These are phyloP conservation scores for Andrena praecox DNA, from an alignment of 2,888 invertebrate species.

Conservation along the genomic window DNA sequence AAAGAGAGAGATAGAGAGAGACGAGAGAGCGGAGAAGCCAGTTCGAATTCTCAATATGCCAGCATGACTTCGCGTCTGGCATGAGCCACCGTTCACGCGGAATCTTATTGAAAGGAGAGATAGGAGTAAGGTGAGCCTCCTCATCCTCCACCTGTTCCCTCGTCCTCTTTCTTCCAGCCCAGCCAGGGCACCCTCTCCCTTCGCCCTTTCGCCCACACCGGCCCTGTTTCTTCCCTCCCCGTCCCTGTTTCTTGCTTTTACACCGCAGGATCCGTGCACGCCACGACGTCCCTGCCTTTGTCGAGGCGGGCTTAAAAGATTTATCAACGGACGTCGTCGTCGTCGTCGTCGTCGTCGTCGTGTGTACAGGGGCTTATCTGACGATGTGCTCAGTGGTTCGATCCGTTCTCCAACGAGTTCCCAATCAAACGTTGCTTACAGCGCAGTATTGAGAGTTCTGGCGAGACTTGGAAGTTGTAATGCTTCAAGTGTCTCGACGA, in stretches of 20 bases:
- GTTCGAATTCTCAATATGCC: conserved; percentile 76
- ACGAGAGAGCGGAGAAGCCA: conserved; percentile 40
- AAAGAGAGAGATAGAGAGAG: no score
- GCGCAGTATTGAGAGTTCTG: neutral
- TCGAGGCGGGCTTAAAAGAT: conserved; percentile 62
- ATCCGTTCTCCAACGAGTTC: neutral
- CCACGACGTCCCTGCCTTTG: conserved; percentile 54
- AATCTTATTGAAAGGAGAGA: conserved; percentile 77
- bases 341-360: conserved; percentile 52
- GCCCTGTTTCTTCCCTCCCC: conserved; percentile 53
- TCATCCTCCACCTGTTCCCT: conserved; percentile 27
- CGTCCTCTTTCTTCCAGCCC: conserved; percentile 45
- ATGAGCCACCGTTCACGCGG: conserved; percentile 75
- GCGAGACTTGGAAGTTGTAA: neutral
- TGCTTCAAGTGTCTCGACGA: neutral
- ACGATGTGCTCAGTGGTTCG: neutral
- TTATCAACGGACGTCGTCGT: conserved; percentile 65
- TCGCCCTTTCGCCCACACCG: neutral
- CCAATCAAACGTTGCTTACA: neutral
- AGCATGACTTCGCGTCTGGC: conserved; percentile 70
- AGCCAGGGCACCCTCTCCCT: neutral
- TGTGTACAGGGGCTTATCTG: conserved; percentile 39
- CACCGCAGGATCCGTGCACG: conserved; percentile 29
- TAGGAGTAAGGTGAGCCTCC: conserved; percentile 64
- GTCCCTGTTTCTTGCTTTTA: conserved; percentile 52